Base-by-base conservation (phyloP, 2,113 vertebrate genomes). In the Megaleporinus macrocephalus region DNA sequence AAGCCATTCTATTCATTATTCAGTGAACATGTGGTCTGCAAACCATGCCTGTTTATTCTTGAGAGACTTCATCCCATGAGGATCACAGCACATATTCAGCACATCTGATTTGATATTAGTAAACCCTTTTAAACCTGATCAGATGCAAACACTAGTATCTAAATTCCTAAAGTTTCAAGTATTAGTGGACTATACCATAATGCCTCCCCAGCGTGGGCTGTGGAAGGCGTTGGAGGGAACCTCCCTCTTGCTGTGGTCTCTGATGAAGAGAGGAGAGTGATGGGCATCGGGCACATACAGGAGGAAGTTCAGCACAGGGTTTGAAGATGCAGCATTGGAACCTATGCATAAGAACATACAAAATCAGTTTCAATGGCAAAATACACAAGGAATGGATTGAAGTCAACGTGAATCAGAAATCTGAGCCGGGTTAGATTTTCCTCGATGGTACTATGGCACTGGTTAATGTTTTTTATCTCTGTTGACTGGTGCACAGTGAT, bases 191-290 rank as follows among this genome's bases (percentile, higher is more conserved):
- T 72, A 88, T 92, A 99, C 98, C 97, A 99, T 97, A 85, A 99
- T 99, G 65, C 98, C 98, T 0, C 97, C 97, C 98, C 98, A 99
- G 57, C 96, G 96, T 14, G 98, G 97, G 76, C 97, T 99, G 88
- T 99, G 97, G 90, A 99, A 99, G 0, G 97, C 97, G 0, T 98
- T 99, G 78, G 95, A 95, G 18, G 91, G 81, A 78, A 97, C 96
- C 20, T 92, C 88, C 61, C 88, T 87, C 10, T 96, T 97, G 0
- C 94, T 92, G 87, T 92, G 94, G 90, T 96, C 96, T 73, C 94
- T 94, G 88, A 99, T 98, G 83, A 96, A 94, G 47, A 99, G 95
- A 0, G 97, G 97, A 1, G 96, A 95, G 77, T 97, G 97, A 10
- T 94, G 93, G 0, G 95, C 94, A 81, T 99, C 97, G 0, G 98